Percentiles rank a stretch among this genome's conserved stretches.
Evolutionary conservation across 2,888 invertebrate genomes (phyloP).

Genomic region (Scrobipalpa atriplicella): DNA sequence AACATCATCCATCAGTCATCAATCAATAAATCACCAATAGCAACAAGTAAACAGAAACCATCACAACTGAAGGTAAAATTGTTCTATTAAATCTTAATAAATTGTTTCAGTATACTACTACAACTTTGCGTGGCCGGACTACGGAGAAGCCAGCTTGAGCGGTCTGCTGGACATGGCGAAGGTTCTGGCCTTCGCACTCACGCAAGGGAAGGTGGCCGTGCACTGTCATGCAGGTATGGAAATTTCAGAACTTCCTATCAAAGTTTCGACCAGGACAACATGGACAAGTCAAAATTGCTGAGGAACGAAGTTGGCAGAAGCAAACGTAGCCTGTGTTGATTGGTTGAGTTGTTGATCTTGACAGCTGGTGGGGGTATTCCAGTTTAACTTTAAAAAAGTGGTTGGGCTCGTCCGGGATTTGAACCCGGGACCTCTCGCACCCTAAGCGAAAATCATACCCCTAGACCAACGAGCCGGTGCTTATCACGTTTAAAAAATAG

Average conservation of each 20-base stretch:
- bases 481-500: too few species aligned
- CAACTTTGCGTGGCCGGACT: constrained; percentile 95
- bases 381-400: constrained; percentile 33
- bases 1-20: too few species aligned
- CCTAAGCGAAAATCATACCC: constrained; percentile 87
- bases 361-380: too few species aligned
- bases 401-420: constrained; percentile 73
- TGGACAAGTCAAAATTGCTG: too few species aligned
- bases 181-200: constrained; percentile 88
- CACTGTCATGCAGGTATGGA: constrained; percentile 93
- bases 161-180: constrained; percentile 55
- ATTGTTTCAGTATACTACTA: constrained; percentile 90
- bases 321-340: too few species aligned
- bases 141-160: constrained; percentile 89
- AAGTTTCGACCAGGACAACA: neutral
- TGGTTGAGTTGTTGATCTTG: too few species aligned
- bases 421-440: constrained; percentile 77
- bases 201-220: constrained; percentile 91
- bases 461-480: constrained; percentile 85
- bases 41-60: too few species aligned
- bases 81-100: too few species aligned
- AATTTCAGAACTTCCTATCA: too few species aligned
- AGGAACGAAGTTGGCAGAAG: too few species aligned
- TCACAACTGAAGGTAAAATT: too few species aligned
- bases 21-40: too few species aligned